Percentiles rank a stretch among this genome's conserved stretches.
Evolutionary conservation across 2,888 invertebrate genomes (phyloP).

Genomic region (Theodoxus fluviatilis): DNA sequence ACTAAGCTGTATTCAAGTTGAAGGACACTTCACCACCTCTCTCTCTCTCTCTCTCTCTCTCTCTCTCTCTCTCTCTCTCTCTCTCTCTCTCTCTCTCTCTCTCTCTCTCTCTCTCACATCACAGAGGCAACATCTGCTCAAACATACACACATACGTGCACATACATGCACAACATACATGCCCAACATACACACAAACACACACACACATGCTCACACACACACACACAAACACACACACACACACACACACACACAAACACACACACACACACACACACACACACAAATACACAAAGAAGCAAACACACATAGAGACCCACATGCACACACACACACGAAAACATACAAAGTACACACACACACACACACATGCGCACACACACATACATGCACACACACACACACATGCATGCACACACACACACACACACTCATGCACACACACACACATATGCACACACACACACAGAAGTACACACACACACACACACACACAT

Average conservation of each 20-base stretch:
- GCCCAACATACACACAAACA: no score
- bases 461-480: not conserved
- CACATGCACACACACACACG: not conserved
- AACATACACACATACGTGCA: no score
- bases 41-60: no score
- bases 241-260: not conserved
- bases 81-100: no score
- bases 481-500: not conserved
- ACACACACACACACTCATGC: slow-evolving; percentile 11
- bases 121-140: no score
- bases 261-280: not conserved
- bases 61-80: no score
- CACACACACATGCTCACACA: no score
- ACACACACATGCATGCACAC: slow-evolving; percentile 4
- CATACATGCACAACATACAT: no score
- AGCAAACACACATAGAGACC: not conserved
- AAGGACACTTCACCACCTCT: no score
- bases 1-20: no score
- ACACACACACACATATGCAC: not conserved
- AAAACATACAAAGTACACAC: not conserved
- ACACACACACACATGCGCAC: not conserved
- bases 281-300: not conserved
- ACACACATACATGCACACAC: not conserved
- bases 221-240: not conserved
- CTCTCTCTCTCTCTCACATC: no score